Percentiles rank a stretch among this genome's conserved stretches.
Conservation (phyloP, 37 sponge, comb jelly and placozoan species). For the Diacarnus erythraeanus region DNA sequence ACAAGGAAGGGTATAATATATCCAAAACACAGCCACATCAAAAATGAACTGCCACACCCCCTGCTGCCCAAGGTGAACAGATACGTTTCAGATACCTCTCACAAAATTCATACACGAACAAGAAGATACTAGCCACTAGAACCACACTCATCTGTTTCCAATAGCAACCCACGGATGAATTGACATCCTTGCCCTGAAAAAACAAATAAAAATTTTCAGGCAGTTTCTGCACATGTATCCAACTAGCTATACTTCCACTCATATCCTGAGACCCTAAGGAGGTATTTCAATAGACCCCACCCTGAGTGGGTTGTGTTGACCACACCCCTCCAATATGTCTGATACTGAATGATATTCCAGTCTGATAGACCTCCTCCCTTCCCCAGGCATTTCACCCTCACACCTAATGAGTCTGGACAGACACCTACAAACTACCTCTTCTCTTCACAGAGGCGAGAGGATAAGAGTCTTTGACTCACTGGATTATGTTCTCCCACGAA, state of each 20-base stretch:
- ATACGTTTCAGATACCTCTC: slow-evolving; percentile 55
- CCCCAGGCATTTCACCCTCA: too few relatives aligned
- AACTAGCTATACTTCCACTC: too few relatives aligned
- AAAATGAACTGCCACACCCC: too few relatives aligned
- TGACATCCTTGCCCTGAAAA: slow-evolving; percentile 23
- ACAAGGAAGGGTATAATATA: not conserved
- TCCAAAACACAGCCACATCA: not conserved
- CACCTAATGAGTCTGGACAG: too few relatives aligned
- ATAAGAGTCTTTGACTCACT: not conserved
- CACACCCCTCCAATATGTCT: not conserved
- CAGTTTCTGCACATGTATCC: too few relatives aligned
- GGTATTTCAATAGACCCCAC: too few relatives aligned
- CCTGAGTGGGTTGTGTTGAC: too few relatives aligned
- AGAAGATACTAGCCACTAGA: slow-evolving; percentile 18
- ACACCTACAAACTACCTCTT: too few relatives aligned
- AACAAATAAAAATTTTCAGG: not conserved
- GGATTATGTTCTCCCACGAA: slow-evolving; percentile 62
- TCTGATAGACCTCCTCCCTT: too few relatives aligned
- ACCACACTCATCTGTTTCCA: slow-evolving; percentile 65
- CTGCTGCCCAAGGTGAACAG: too few relatives aligned
- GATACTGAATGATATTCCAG: not conserved
- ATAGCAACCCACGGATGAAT: slow-evolving; percentile 29
- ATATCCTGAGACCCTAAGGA: too few relatives aligned
- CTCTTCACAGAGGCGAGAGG: not conserved
- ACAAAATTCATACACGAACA: slow-evolving; percentile 85